These are phyloP conservation scores for Temnothorax unifasciatus DNA, from an alignment of 2,888 invertebrate species.

Conservation along the genomic window DNA sequence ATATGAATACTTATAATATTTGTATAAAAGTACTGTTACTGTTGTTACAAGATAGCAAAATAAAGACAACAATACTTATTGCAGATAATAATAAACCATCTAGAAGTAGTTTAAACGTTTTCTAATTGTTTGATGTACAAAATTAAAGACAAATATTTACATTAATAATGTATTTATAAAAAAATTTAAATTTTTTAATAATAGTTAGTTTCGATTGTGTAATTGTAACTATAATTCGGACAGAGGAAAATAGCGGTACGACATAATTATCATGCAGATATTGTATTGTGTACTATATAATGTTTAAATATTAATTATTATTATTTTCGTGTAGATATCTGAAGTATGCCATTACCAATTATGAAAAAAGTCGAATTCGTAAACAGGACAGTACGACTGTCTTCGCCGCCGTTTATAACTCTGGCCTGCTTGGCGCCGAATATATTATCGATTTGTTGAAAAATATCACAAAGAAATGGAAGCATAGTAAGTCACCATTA, in stretches of 20 bases:
- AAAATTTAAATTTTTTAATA: background rate
- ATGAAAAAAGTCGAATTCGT: slow-evolving; percentile 83
- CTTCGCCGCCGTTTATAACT: slow-evolving; percentile 82
- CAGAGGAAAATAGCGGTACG: background rate
- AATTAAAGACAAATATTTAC: background rate
- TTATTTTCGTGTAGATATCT: slow-evolving; percentile 87
- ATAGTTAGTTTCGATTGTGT: background rate
- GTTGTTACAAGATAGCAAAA: background rate
- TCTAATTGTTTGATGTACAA: background rate
- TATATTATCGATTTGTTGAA: slow-evolving; percentile 77
- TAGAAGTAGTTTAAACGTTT: background rate
- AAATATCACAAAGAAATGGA: slow-evolving; percentile 69
- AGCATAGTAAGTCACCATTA: slow-evolving; percentile 75
- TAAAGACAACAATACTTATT: background rate
- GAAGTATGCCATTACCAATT: slow-evolving; percentile 84
- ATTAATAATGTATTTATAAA: background rate
- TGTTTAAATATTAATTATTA: background rate
- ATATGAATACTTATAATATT: background rate
- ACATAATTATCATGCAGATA: background rate
- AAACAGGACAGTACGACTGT: slow-evolving; percentile 84
- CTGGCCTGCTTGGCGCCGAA: slow-evolving; percentile 80
- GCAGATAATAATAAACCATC: background rate
- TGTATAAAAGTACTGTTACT: background rate
- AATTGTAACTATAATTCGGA: background rate
- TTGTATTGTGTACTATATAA: background rate